Evolutionary conservation across 1,140 invertebrate species (phyloP), one percentile per base, ranked within the genome.

Genomic region (Holotrichia oblita): DNA sequence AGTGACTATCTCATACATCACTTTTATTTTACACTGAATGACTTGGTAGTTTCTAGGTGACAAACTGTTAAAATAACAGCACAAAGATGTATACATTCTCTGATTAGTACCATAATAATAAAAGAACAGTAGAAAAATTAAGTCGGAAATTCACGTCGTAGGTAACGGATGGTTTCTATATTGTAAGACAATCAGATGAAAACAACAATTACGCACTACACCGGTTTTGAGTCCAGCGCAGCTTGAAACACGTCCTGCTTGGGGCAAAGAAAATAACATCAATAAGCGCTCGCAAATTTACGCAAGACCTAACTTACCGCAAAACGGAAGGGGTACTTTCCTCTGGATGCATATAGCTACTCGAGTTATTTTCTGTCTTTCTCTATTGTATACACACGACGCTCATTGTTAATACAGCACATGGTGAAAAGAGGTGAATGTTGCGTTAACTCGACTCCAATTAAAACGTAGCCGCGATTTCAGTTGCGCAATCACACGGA

Each of bases 401-500:
- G 22, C 0, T 69, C 59, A 48, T 48, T 48, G 61, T 69, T 69
- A 69, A 69, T 69, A 69, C 61, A 64, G 20, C 59, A 34, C 22
- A 22, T 69, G 6, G 20, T 69, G 61, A 69, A 69, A 69, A 69
- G 61, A 69, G 61, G 61, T 34, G 61, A 69, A 20, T 69, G 61
- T 69, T 69, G 61, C 61, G 61, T 69, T 69, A 69, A 69, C 61
- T 8, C 34, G 73, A 20, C 40, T 44, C 34, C n/a, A 74, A 74
- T 74, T 74, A 74, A 74, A 74, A 40, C 40, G 34, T 20, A 44
- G 73, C 20, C 73, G 73, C 73, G 73, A 44, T 41, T 40, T 74
- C 40, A 17, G 73, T 74, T 74, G 73, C 73, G 73, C 73, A 74
- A 74, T 74, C 73, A 44, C 73, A 44, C 73, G 73, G 73, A 74